These are phyloP conservation scores for Hylyphantes graminicola DNA, from an alignment of 1,140 invertebrate genomes.

Conservation along the genomic window DNA sequence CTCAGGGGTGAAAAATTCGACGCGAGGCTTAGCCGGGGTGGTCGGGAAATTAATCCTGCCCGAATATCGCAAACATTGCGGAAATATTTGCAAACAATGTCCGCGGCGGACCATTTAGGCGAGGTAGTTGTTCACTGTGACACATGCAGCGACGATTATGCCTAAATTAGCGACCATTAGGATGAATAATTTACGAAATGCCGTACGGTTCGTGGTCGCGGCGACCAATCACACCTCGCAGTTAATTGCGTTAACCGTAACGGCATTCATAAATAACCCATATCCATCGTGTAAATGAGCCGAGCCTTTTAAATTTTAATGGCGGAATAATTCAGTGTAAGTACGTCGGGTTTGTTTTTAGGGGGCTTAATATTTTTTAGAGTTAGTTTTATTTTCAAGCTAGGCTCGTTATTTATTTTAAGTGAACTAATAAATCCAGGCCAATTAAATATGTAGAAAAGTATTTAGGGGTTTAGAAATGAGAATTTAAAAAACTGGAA, in stretches of 20 bases:
- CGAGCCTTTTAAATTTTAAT: conserved; percentile 42
- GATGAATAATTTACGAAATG: conserved; percentile 43
- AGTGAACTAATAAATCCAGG: not conserved
- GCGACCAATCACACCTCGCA: conserved; percentile 24
- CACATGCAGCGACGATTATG: conserved; percentile 39
- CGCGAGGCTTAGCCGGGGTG: not conserved
- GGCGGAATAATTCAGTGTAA: conserved; percentile 30
- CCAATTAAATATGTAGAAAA: conserved; percentile 22
- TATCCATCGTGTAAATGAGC: not conserved
- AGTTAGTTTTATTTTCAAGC: not conserved
- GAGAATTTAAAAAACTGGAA: conserved; percentile 9
- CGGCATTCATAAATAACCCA: conserved; percentile 43
- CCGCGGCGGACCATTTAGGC: conserved; percentile 9
- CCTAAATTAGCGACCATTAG: conserved; percentile 48
- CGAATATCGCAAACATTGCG: conserved; percentile 30
- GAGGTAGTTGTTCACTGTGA: conserved; percentile 15
- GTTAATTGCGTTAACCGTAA: conserved; percentile 49
- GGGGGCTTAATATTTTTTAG: not conserved
- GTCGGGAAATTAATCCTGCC: conserved; percentile 24
- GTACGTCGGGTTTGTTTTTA: conserved; percentile 7
- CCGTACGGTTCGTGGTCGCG: not conserved
- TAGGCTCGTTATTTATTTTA: not conserved
- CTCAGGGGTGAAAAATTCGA: conserved; percentile 30
- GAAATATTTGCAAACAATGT: conserved; percentile 42
- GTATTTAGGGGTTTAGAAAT: conserved; percentile 5